Base-by-base conservation (phyloP, 1,140 invertebrate species). In the Caenorhabditis elegans region DNA sequence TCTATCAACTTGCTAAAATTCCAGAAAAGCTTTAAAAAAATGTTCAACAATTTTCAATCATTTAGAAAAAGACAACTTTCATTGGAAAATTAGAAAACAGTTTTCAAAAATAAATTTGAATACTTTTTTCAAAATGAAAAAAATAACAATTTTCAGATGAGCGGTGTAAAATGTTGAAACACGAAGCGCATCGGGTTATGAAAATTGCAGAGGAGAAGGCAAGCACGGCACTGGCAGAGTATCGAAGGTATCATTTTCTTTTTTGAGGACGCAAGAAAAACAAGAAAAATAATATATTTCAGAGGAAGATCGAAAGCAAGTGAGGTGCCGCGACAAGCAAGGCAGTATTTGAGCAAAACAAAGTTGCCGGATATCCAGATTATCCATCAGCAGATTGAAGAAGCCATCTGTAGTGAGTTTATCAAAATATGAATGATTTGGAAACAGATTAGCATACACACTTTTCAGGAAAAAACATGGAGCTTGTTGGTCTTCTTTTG, bases 291-390 rank as follows among this genome's bases (percentile, higher is more conserved):
- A 15, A 15, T 19, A 2, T 6, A 13, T 79, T 79, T 47, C 55
- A 81, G 80, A 46, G 43, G 28, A 31, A 76, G 43, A 76, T 81
- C 80, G 10, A 81, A 60, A 81, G 80, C 80, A 22, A 60, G 65
- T 31, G 80, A 70, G 15, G 47, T 81, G 13, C 80, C 80, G 1
- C 39, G 80, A 28, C 80, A 81, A 36, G 65, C 80, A 28, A 28
- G 80, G 49, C 80, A 81, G 26, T 46, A 75, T 34, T n/a, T 81
- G 70, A 81, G 80, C 49, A 81, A 81, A 17, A 53, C 60, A 5
- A 76, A 36, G 31, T 19, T 60, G 34, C 10, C 24, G 26, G 65
- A 76, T 31, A 65, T 81, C 22, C 28, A 43, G 39, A 46, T 28
- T 17, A 76, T 81, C 24, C 65, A 46, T 39, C 53, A 75, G 22